phyloP scores from a whole-genome alignment of 2,888 invertebrate genomes.

The Sarcophaga carnaria region DNA sequence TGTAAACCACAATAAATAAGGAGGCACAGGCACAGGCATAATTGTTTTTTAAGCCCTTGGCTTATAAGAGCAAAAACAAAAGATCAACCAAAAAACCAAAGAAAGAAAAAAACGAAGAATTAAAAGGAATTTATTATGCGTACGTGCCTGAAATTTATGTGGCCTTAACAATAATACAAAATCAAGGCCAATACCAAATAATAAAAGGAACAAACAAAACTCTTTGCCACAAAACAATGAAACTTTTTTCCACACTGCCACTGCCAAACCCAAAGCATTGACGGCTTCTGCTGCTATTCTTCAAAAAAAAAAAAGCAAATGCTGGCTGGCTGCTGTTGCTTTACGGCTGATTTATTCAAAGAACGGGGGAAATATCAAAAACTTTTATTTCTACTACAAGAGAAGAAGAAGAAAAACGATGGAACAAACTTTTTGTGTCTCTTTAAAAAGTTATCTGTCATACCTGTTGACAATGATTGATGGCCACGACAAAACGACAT shows the following conservation, averaged over 20 bases:
- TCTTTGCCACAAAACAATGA: conserved; percentile 37
- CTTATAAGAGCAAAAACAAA: conserved; percentile 1
- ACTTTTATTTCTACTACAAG: conserved; percentile 5
- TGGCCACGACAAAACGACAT: conserved; percentile 67
- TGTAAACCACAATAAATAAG: neutral
- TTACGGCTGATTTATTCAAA: conserved; percentile 61
- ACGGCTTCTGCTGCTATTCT: neutral
- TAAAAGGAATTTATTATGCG: conserved; percentile 62
- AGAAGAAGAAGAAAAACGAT: conserved; percentile 16
- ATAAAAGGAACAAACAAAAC: conserved; percentile 45
- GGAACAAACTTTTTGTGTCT: conserved; percentile 45
- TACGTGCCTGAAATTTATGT: conserved; percentile 67
- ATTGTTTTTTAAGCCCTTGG: neutral
- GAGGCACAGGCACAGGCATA: conserved; percentile 26
- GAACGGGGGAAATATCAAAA: conserved; percentile 9
- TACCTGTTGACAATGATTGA: conserved; percentile 70
- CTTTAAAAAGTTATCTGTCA: conserved; percentile 70
- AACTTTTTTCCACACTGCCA: neutral
- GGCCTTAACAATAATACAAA: conserved; percentile 46
- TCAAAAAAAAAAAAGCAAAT: too few relatives aligned
- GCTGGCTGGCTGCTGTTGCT: neutral
- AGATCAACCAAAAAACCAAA: neutral
- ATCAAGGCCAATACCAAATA: conserved; percentile 61
- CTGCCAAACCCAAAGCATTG: conserved; percentile 18
- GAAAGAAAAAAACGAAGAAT: neutral